Evolutionary conservation across 2,888 invertebrate species (phyloP).

Genomic region (Digitonthophagus gazella): DNA sequence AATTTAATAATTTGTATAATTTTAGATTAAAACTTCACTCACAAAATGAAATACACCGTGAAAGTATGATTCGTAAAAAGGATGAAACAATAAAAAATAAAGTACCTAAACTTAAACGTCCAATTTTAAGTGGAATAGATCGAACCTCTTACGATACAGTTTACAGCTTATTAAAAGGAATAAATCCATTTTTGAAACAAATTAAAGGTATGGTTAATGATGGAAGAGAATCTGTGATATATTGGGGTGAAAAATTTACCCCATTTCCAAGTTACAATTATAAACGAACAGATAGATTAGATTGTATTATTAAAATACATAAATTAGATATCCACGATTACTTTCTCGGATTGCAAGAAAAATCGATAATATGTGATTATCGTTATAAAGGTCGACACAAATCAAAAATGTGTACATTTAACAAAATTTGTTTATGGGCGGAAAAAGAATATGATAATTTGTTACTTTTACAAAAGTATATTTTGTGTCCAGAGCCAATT

Average conservation of each 20-base stretch:
- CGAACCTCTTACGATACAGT: neutral
- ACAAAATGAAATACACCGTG: neutral
- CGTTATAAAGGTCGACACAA: constrained; percentile 80
- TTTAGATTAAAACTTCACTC: constrained; percentile 11
- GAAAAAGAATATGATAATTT: constrained; percentile 97
- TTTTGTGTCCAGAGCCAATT: constrained; percentile 83
- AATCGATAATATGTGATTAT: constrained; percentile 91
- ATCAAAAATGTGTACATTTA: constrained; percentile 83
- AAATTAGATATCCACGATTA: constrained; percentile 91
- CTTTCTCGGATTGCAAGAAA: constrained; percentile 92
- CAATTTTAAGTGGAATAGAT: neutral
- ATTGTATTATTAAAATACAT: constrained; percentile 84
- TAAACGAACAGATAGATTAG: constrained; percentile 45
- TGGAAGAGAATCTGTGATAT: constrained; percentile 50
- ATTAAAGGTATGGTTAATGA: constrained; percentile 93
- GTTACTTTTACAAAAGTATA: constrained; percentile 71
- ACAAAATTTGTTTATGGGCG: constrained; percentile 92
- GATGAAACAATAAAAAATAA: neutral
- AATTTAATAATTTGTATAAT: no score
- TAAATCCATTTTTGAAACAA: neutral
- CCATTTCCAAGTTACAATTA: neutral
- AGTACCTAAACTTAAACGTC: neutral
- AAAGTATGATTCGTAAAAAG: neutral
- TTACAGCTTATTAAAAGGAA: constrained; percentile 1
- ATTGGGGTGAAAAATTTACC: neutral